phyloP scores from a whole-genome alignment of 2,888 invertebrate species.

The Meloe dianella region DNA sequence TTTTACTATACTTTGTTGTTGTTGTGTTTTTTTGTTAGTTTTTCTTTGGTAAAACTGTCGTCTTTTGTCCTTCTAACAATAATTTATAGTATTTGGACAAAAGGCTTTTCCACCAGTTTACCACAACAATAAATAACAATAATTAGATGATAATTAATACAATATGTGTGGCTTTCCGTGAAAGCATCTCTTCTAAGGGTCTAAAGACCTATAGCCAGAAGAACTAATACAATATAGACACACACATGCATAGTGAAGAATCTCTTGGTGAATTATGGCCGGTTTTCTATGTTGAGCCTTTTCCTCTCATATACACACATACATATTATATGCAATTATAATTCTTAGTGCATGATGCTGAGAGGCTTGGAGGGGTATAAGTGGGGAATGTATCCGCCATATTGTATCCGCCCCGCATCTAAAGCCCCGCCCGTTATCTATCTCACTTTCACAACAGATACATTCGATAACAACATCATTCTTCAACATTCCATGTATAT shows the following conservation, averaged over 20 bases:
- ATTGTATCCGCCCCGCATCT: constrained; percentile 59
- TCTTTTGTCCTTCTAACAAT: constrained; percentile 25
- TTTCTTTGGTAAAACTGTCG: constrained; percentile 11
- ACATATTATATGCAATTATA: constrained; percentile 60
- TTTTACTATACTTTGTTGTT: neutral
- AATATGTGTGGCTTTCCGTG: constrained; percentile 42
- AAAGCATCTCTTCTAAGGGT: constrained; percentile 21
- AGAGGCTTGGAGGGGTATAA: constrained; percentile 51
- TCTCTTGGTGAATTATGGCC: constrained; percentile 51
- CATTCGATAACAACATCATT: constrained; percentile 40
- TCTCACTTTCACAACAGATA: constrained; percentile 44
- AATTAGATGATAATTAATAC: constrained; percentile 57
- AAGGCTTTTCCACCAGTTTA: constrained; percentile 38
- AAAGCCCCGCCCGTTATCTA: constrained; percentile 53
- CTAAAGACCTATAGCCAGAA: constrained; percentile 21
- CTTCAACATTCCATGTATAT: constrained; percentile 53
- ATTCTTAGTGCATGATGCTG: constrained; percentile 58
- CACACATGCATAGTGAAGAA: constrained; percentile 19
- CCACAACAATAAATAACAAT: constrained; percentile 50
- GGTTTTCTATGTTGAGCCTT: constrained; percentile 36
- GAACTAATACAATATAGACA: constrained; percentile 15
- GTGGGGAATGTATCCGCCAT: constrained; percentile 59
- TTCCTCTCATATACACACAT: constrained; percentile 51
- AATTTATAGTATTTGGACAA: constrained; percentile 37
- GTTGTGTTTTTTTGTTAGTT: constrained; percentile 2